A percentile compares a stretch with the other conserved stretches of the same genome.
Conservation (phyloP, 2,888 invertebrate genomes). For the Drosophila prostipennis region DNA sequence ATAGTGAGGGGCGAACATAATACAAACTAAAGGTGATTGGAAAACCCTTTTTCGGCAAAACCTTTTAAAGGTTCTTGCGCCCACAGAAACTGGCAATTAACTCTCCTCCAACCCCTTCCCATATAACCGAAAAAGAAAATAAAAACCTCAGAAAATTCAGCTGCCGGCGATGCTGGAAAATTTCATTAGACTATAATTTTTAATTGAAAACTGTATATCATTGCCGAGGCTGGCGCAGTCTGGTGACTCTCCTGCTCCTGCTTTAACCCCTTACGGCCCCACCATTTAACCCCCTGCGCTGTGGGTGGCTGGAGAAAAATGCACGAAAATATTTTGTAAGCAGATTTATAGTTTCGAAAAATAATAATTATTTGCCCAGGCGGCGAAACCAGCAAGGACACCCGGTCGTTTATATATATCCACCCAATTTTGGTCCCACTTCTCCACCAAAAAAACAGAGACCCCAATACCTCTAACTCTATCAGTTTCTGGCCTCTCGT, state of each 20-base stretch:
- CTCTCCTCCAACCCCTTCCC: not conserved
- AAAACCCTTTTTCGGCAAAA: slow-evolving; percentile 23
- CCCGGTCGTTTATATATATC: slow-evolving; percentile 8
- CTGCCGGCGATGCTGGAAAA: slow-evolving; percentile 55
- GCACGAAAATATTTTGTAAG: slow-evolving; percentile 69
- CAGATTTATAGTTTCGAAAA: slow-evolving; percentile 78
- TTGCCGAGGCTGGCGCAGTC: slow-evolving; percentile 47
- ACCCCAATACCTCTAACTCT: slow-evolving; percentile 40
- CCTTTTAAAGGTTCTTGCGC: slow-evolving; percentile 25
- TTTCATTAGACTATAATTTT: slow-evolving; percentile 78
- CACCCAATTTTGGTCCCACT: slow-evolving; percentile 1
- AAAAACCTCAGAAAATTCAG: slow-evolving; percentile 46
- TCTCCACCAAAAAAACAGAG: slow-evolving; percentile 6
- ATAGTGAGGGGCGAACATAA: not conserved
- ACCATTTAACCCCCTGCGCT: slow-evolving; percentile 6
- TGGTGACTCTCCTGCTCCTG: slow-evolving; percentile 7
- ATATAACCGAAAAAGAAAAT: slow-evolving; percentile 12
- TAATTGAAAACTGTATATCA: slow-evolving; percentile 78
- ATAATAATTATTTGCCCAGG: slow-evolving; percentile 77
- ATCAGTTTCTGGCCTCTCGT: slow-evolving; percentile 35
- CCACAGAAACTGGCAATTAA: slow-evolving; percentile 41
- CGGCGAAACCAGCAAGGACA: slow-evolving; percentile 44
- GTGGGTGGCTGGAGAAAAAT: slow-evolving; percentile 53
- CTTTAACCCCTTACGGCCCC: not conserved
- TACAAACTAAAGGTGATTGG: slow-evolving; percentile 16